Conservation (phyloP, 2,797 vertebrate species). For the Cynodonichthys magdalenae region DNA sequence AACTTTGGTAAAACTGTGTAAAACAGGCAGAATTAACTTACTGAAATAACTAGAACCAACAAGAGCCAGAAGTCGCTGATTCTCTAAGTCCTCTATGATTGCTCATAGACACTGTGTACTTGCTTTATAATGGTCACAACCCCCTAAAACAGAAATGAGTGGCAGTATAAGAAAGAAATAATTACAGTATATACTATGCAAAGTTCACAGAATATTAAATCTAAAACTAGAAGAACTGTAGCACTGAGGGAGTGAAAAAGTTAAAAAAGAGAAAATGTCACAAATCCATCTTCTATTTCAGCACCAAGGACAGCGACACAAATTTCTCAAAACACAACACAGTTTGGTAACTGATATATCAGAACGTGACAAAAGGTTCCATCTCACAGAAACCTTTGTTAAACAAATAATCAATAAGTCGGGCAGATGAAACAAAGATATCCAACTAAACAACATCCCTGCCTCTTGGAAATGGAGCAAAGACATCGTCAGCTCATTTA, state of each 20-base stretch:
- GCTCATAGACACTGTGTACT: too few relatives aligned
- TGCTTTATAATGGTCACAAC: too few relatives aligned
- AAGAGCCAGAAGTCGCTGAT: too few relatives aligned
- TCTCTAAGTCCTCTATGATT: too few relatives aligned
- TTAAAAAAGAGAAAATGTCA: not conserved
- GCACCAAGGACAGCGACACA: constrained; percentile 6
- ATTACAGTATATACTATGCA: not conserved
- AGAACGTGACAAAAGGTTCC: not conserved
- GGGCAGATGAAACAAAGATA: not conserved
- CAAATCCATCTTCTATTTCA: constrained; percentile 1
- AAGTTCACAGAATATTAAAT: not conserved
- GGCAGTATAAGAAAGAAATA: not conserved
- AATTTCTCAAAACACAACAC: not conserved
- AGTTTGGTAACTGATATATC: not conserved
- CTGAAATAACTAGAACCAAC: too few relatives aligned
- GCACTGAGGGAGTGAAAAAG: not conserved
- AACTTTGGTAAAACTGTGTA: too few relatives aligned
- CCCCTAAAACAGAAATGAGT: too few relatives aligned
- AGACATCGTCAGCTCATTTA: too few relatives aligned
- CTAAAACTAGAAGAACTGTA: not conserved
- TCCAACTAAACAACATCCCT: not conserved
- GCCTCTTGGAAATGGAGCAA: not conserved
- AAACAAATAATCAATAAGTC: not conserved
- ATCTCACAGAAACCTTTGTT: not conserved
- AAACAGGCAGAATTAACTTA: too few relatives aligned